Conservation (phyloP, 2,797 vertebrate species). For the Octomys mimax region DNA sequence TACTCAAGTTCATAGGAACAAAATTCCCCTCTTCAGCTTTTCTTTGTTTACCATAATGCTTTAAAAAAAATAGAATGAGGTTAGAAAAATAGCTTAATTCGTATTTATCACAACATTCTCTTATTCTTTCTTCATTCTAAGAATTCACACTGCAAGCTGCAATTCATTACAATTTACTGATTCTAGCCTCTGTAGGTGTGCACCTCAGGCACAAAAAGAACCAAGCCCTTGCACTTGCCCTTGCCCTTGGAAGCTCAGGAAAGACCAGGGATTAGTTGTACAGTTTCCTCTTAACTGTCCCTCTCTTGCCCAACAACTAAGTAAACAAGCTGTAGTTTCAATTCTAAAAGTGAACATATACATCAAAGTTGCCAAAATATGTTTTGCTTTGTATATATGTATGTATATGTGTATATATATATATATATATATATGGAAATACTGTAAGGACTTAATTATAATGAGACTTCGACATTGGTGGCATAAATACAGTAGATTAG, state of each 20-base stretch:
- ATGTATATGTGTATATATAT: no score
- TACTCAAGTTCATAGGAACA: neutral
- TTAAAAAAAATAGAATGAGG: neutral
- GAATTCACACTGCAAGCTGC: constrained; percentile 41
- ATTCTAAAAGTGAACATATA: constrained; percentile 67
- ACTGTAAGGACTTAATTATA: constrained; percentile 84
- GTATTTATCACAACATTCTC: constrained; percentile 55
- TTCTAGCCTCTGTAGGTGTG: constrained; percentile 34
- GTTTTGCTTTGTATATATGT: constrained; percentile 48
- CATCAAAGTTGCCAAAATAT: constrained; percentile 70
- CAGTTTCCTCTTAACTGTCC: constrained; percentile 72
- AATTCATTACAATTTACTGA: constrained; percentile 80
- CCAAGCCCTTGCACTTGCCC: constrained; percentile 52
- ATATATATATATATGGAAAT: constrained; percentile 69
- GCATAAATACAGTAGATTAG: constrained; percentile 77
- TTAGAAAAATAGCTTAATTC: neutral
- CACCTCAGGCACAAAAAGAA: constrained; percentile 55
- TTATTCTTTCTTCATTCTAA: constrained; percentile 63
- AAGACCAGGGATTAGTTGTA: constrained; percentile 39
- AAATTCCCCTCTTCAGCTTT: neutral
- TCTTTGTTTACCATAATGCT: constrained; percentile 42
- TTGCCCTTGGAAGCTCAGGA: constrained; percentile 63
- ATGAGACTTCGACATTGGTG: constrained; percentile 75
- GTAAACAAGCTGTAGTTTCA: constrained; percentile 72
- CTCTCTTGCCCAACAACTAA: constrained; percentile 77